A percentile compares a stretch with the other conserved stretches of the same genome.
These are phyloP conservation scores for Campylomormyrus numenius DNA, from an alignment of 2,113 vertebrate species.

Conservation along the genomic window DNA sequence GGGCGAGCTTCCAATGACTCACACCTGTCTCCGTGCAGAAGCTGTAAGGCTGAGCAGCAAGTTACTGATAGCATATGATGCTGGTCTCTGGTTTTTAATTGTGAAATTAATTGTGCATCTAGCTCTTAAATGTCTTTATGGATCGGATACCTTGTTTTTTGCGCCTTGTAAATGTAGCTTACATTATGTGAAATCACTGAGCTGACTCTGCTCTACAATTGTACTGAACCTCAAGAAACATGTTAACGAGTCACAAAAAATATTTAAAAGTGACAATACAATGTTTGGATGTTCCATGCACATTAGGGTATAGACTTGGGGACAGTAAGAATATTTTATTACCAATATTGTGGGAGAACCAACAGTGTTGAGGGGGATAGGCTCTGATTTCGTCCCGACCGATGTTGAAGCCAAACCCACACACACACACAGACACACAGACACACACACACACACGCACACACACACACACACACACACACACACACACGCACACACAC, in stretches of 20 bases:
- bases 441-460: no score
- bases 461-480: background rate
- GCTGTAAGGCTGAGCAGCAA: background rate
- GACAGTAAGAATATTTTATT: background rate
- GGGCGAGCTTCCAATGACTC: background rate
- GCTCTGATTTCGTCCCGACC: background rate
- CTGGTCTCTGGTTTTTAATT: background rate
- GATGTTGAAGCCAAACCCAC: background rate
- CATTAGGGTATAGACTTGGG: background rate
- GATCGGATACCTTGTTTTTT: background rate
- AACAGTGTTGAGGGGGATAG: background rate
- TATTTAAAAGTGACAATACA: background rate
- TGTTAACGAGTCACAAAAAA: background rate
- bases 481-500: background rate
- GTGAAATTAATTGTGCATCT: background rate
- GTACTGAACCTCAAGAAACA: background rate
- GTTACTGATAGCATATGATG: background rate
- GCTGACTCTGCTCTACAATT: background rate
- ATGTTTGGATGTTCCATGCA: background rate
- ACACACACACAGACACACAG: no score
- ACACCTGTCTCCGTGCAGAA: background rate
- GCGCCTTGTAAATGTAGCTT: background rate
- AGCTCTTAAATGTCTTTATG: background rate
- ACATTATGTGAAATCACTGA: background rate
- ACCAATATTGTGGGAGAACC: background rate